Percentiles rank a stretch among this genome's conserved stretches.
Evolutionary conservation across 2,113 vertebrate genomes (phyloP).

Genomic region (Podarcis cretensis): DNA sequence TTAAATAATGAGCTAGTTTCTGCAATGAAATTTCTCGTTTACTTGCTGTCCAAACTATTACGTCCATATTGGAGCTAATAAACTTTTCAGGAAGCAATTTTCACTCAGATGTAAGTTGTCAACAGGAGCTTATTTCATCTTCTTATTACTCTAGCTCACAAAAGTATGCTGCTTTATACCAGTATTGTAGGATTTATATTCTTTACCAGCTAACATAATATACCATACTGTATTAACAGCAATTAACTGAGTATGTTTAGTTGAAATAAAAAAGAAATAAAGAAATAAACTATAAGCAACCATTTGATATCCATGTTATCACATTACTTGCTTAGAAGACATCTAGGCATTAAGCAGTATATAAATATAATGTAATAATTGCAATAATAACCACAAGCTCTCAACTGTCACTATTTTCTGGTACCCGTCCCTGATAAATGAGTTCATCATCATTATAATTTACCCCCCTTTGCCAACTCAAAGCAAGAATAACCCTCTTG

Average conservation of each 20-base stretch:
- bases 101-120: not conserved
- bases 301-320: not conserved
- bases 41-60: slow-evolving; percentile 17
- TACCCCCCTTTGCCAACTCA: too few relatives aligned
- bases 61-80: slow-evolving; percentile 8
- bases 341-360: too few relatives aligned
- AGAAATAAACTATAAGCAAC: not conserved
- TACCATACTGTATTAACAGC: not conserved
- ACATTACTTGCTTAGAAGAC: not conserved
- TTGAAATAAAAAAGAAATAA: not conserved
- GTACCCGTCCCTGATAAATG: not conserved
- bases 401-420: not conserved
- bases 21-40: slow-evolving; percentile 43
- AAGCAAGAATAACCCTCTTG: too few relatives aligned
- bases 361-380: not conserved
- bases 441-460: too few relatives aligned
- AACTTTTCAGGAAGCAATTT: slow-evolving; percentile 21
- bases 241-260: not conserved
- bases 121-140: slow-evolving; percentile 14
- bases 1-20: not conserved
- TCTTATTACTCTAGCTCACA: slow-evolving; percentile 6
- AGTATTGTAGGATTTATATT: not conserved
- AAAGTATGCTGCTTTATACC: not conserved
- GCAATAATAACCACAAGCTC: not conserved
- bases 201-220: not conserved